Evolutionary conservation across 1,140 invertebrate genomes (phyloP), one percentile per base, ranked within the genome.

Genomic region (Luehdorfia chinensis): DNA sequence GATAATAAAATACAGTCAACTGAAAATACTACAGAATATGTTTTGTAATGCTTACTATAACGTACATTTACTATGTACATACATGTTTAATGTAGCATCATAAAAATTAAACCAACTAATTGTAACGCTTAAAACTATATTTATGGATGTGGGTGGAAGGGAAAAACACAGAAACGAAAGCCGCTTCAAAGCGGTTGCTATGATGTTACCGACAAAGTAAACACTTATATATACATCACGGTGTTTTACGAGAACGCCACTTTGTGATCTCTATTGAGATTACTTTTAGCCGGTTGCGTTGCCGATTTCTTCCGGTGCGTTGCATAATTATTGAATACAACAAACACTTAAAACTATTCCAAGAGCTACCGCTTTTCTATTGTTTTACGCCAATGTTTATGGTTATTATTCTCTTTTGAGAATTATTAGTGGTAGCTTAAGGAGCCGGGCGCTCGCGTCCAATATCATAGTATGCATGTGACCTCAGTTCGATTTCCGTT

Each of bases 121-220:
- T 57, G 61, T 55, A 48, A 50, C 43, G 47, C 47, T 57, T 70
- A 58, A 76, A 62, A 57, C 75, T 76, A 76, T 78, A 71, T 65
- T 53, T 57, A 55, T 65, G 68, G 53, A 70, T 68, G 58, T 53
- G 51, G 63, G 50, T 55, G 47, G 63, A 79, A 74, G 78, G 77
- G 75, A 79, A 75, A 55, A 43, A 47, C 50, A 60, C 59, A 74
- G 64, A 74, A 78, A 78, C 77, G 73, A 66, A 72, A 71, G 56
- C 77, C 80, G 81, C 77, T 81, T 84, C 78, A 84, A 83, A 78
- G 66, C 50, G 45, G 51, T 50, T 55, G 60, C 58, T 54, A 52
- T 57, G 59, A 61, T 53, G 64, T 59, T 62, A 60, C 65, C 66
- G 62, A 76, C 70, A 78, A 69, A 76, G 74, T 73, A 71, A 78